Percentiles rank a stretch among this genome's conserved stretches.
Evolutionary conservation across 2,888 invertebrate species (phyloP).

Genomic region (Monochamus alternatus): DNA sequence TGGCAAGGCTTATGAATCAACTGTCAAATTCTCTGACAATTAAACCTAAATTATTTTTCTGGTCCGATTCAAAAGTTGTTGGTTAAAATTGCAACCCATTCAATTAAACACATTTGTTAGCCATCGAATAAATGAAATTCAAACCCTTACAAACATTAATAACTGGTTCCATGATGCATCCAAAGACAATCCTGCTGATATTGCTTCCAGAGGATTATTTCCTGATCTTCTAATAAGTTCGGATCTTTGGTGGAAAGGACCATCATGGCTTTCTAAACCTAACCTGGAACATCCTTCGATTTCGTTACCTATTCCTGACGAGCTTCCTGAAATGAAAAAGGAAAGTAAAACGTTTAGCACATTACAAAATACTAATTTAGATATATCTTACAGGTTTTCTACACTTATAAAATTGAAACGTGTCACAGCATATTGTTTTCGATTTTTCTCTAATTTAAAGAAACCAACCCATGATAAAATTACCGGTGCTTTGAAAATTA

Average conservation of each 20-base stretch:
- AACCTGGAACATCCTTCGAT: not conserved
- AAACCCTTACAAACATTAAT: not conserved
- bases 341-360: not conserved
- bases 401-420: not conserved
- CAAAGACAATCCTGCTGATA: not conserved
- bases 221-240: slow-evolving; percentile 7
- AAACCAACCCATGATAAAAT: no score
- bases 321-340: slow-evolving; percentile 8
- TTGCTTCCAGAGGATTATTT: not conserved
- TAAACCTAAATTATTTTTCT: not conserved
- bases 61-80: not conserved
- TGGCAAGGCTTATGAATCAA: not conserved
- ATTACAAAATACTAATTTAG: not conserved
- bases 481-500: no score
- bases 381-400: not conserved
- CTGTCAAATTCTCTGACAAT: not conserved
- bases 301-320: not conserved
- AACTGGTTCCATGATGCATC: not conserved
- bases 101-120: not conserved
- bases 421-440: no score
- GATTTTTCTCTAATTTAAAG: no score
- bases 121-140: not conserved
- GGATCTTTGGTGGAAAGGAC: slow-evolving; percentile 1
- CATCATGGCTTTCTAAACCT: not conserved
- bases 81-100: not conserved